Evolutionary conservation across 2,797 vertebrate species (phyloP), one percentile per base, ranked within the genome.

Genomic region (Silurus lanzhouensis): DNA sequence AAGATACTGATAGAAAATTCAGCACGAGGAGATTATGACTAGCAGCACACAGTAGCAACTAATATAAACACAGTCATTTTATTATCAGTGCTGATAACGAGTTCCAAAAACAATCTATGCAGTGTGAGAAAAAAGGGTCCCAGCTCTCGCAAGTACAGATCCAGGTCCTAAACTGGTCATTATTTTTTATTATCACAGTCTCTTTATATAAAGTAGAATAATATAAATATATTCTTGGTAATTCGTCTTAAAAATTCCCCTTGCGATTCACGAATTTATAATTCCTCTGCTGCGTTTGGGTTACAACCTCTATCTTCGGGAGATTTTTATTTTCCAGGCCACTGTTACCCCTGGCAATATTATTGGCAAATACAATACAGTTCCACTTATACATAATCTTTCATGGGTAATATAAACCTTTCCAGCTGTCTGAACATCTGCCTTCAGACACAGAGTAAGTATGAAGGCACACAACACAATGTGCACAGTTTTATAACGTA

Each of bases 371-470:
- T 10, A 52, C 48, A 52, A 75, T 3, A 61, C 38, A 25, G 8
- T 46, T 7, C 38, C n/a, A 5, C 44, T 61, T 79, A 52, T 7
- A 52, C 48, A 52, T 52, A 52, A 7, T 46, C 58, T 44, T 78
- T 61, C 20, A 38, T 60, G 19, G 20, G 9, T 25, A 46, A 66
- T 27, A n/a, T 58, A 20, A 27, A 64, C 38, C 38, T 9, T 72
- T 84, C 74, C 77, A 63, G 52, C 38, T 22, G 25, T 64, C 20
- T 52, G 8, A 77, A 71, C 77, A 70, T 3, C 61, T 66, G 78
- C 60, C 75, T 80, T 80, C 44, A 27, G 48, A 27, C 22, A 19
- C 60, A 48, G 77, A 48, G 15, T 52, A 81, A 52, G 61, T n/a
- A 55, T 55, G 1, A 60, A 77, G 20, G 46, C 52, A 66, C 22